These are phyloP conservation scores for Leptodirus hochenwartii DNA, from an alignment of 2,888 invertebrate species.

Conservation along the genomic window DNA sequence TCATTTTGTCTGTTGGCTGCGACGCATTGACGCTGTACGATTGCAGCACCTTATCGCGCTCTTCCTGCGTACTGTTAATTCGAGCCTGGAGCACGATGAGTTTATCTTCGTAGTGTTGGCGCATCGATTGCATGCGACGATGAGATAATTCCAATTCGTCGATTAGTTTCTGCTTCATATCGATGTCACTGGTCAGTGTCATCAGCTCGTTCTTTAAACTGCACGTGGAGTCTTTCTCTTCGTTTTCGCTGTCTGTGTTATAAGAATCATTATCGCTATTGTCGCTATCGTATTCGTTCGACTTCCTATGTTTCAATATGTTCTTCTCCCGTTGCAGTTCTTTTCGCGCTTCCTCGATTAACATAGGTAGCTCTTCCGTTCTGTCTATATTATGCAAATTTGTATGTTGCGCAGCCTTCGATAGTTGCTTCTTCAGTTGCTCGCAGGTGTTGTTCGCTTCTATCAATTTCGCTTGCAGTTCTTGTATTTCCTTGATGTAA, in stretches of 20 bases:
- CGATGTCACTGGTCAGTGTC: conserved; percentile 81
- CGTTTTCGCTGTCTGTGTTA: conserved; percentile 38
- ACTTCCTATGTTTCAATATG: conserved; percentile 19
- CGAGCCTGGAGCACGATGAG: conserved; percentile 63
- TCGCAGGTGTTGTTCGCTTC: conserved; percentile 73
- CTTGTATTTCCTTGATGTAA: conserved; percentile 83
- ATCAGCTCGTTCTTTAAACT: conserved; percentile 68
- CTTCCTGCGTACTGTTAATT: conserved; percentile 76
- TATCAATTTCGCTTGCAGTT: conserved; percentile 68
- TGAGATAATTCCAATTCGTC: conserved; percentile 86
- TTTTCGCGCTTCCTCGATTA: conserved; percentile 62
- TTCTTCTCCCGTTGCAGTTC: conserved; percentile 52
- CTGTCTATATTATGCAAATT: conserved; percentile 14
- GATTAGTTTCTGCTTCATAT: conserved; percentile 84
- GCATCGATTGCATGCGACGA: conserved; percentile 64
- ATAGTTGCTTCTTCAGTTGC: conserved; percentile 39
- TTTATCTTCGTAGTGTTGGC: conserved; percentile 85
- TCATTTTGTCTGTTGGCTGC: conserved; percentile 52
- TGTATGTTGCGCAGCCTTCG: conserved; percentile 16
- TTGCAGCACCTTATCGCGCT: conserved; percentile 74
- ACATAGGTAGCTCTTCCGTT: conserved; percentile 29
- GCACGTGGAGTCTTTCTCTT: conserved; percentile 32
- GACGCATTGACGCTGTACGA: conserved; percentile 22
- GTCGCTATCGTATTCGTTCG: conserved; percentile 35
- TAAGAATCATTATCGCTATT: conserved; percentile 37